Percentiles rank a stretch among this genome's conserved stretches.
These are phyloP conservation scores for Morpho achilles DNA, from an alignment of 2,888 invertebrate genomes.

Conservation along the genomic window DNA sequence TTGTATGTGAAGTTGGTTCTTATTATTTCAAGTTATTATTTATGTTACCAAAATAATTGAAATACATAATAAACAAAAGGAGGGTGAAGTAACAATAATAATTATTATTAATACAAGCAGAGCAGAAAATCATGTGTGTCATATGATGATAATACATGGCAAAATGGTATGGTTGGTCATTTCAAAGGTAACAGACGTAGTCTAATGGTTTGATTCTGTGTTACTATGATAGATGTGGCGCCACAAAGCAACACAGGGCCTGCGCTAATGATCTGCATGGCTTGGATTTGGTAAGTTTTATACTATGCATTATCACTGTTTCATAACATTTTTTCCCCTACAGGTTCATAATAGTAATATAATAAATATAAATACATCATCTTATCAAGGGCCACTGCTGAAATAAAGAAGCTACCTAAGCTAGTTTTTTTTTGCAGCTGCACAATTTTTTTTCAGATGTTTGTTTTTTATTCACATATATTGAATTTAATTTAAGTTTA, in stretches of 20 bases:
- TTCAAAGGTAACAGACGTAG: conserved; percentile 14
- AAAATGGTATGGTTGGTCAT: conserved; percentile 17
- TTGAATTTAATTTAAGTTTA: background rate
- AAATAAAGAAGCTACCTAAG: background rate
- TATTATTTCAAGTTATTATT: background rate
- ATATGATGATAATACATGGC: background rate
- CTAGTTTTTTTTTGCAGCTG: no score
- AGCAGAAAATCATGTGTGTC: conserved; percentile 3
- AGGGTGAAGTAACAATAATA: no score
- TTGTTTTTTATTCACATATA: background rate
- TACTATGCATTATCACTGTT: no score
- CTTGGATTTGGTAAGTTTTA: conserved; percentile 53
- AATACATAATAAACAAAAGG: no score
- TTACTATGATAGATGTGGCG: conserved; percentile 67
- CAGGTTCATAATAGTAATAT: conserved; percentile 25
- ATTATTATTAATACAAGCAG: background rate
- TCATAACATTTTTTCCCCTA: conserved; percentile 23
- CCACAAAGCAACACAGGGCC: conserved; percentile 40
- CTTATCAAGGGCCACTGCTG: background rate
- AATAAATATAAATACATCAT: background rate
- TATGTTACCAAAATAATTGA: no score
- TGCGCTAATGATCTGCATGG: conserved; percentile 40
- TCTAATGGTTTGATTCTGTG: conserved; percentile 74
- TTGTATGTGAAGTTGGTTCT: background rate
- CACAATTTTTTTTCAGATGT: conserved; percentile 7